Evolutionary conservation across 2,797 vertebrate species (phyloP).

Genomic region (Cryptoprocta ferox): DNA sequence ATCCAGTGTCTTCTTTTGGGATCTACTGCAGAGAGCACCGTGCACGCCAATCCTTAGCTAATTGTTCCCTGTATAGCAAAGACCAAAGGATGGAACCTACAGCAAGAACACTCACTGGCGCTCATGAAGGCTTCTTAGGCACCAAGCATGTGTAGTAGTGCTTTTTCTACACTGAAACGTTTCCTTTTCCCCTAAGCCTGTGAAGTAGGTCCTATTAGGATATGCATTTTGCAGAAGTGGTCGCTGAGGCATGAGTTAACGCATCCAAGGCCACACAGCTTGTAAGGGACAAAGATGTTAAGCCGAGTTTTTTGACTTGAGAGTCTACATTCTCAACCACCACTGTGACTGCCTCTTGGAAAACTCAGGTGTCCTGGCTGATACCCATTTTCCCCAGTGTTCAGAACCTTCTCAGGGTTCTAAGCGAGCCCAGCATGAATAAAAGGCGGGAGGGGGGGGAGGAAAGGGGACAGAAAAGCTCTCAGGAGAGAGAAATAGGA

Average conservation of each 20-base stretch:
- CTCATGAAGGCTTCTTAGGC: background rate
- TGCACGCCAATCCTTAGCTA: background rate
- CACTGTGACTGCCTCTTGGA: background rate
- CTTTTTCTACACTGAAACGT: background rate
- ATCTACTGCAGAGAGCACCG: background rate
- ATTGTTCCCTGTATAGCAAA: constrained; percentile 17
- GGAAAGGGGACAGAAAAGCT: background rate
- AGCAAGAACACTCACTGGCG: background rate
- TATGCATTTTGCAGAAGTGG: background rate
- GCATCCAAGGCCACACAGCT: background rate
- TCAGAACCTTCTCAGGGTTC: background rate
- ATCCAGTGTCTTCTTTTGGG: background rate
- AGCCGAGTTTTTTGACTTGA: background rate
- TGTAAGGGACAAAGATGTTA: background rate
- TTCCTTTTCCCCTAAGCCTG: background rate
- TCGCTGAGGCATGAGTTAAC: background rate
- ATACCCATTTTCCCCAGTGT: background rate
- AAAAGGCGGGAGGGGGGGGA: background rate
- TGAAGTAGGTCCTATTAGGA: background rate
- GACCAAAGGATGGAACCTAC: background rate
- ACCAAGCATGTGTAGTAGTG: background rate
- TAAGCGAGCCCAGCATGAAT: background rate
- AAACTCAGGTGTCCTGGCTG: background rate
- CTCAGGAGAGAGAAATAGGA: background rate
- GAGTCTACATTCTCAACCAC: background rate